Evolutionary conservation across 1,140 invertebrate species (phyloP).

Genomic region (Temnothorax longispinosus): DNA sequence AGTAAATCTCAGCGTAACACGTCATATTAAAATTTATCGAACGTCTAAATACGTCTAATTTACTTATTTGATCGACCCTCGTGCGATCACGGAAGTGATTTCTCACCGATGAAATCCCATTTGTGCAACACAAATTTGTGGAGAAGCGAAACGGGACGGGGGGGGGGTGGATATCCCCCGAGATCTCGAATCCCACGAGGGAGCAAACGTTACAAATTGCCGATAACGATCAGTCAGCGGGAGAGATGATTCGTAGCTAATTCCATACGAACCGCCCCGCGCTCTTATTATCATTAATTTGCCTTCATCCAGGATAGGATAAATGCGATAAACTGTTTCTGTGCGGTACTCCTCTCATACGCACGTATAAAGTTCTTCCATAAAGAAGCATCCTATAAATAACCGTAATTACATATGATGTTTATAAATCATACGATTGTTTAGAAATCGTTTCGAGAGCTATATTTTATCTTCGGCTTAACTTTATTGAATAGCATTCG

Average conservation of each 20-base stretch:
- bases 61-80: not conserved
- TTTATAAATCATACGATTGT: slow-evolving; percentile 29
- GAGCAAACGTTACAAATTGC: slow-evolving; percentile 67
- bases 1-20: not conserved
- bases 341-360: not conserved
- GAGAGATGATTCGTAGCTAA: slow-evolving; percentile 59
- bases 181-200: slow-evolving; percentile 60
- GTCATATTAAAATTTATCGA: not conserved
- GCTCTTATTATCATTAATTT: slow-evolving; percentile 69
- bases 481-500: not conserved
- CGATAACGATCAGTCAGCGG: slow-evolving; percentile 68
- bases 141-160: not conserved
- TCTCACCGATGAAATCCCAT: slow-evolving; percentile 51
- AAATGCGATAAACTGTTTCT: slow-evolving; percentile 59
- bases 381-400: slow-evolving; percentile 1
- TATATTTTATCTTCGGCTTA: slow-evolving; percentile 14
- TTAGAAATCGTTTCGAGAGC: not conserved
- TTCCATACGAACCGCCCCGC: slow-evolving; percentile 37
- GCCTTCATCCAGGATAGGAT: slow-evolving; percentile 30
- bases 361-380: not conserved
- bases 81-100: slow-evolving; percentile 48
- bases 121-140: slow-evolving; percentile 37
- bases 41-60: not conserved
- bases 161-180: not conserved
- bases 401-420: not conserved